Conservation (phyloP, 2,888 invertebrate genomes). For the Cataglyphis livida region DNA sequence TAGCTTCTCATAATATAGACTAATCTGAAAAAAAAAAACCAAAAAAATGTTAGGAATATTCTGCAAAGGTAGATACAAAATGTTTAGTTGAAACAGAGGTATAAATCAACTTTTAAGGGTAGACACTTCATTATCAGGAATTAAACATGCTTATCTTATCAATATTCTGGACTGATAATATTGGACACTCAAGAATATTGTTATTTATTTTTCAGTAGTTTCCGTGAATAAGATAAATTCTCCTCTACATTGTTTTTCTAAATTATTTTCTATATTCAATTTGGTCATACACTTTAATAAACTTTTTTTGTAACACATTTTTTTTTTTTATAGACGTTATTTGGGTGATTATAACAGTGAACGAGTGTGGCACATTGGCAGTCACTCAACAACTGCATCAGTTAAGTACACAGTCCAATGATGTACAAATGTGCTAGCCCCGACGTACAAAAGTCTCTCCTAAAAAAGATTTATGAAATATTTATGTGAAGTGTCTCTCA, state of each 20-base stretch:
- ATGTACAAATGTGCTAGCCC: constrained; percentile 84
- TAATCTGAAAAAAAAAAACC: not conserved
- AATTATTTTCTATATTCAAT: constrained; percentile 7
- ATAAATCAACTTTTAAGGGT: not conserved
- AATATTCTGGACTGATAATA: constrained; percentile 17
- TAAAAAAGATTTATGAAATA: constrained; percentile 18
- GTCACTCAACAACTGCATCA: constrained; percentile 92
- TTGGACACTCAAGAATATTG: constrained; percentile 32
- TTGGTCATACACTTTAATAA: constrained; percentile 23
- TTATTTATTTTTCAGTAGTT: not conserved
- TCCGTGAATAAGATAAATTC: not conserved
- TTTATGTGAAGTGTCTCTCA: not conserved
- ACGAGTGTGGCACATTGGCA: constrained; percentile 92
- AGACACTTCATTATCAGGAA: not conserved
- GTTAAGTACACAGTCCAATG: constrained; percentile 86
- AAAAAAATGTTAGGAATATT: not conserved
- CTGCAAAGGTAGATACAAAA: not conserved
- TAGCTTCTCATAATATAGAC: not conserved
- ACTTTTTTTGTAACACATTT: not conserved
- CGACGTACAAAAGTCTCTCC: constrained; percentile 62
- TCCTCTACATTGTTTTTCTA: not conserved
- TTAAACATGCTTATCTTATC: constrained; percentile 10
- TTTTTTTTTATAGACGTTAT: constrained; percentile 89
- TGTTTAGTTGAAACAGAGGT: not conserved
- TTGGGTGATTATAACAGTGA: constrained; percentile 93